Base-by-base conservation (phyloP, 1,140 invertebrate species). In the Tetramorium alpestre region DNA sequence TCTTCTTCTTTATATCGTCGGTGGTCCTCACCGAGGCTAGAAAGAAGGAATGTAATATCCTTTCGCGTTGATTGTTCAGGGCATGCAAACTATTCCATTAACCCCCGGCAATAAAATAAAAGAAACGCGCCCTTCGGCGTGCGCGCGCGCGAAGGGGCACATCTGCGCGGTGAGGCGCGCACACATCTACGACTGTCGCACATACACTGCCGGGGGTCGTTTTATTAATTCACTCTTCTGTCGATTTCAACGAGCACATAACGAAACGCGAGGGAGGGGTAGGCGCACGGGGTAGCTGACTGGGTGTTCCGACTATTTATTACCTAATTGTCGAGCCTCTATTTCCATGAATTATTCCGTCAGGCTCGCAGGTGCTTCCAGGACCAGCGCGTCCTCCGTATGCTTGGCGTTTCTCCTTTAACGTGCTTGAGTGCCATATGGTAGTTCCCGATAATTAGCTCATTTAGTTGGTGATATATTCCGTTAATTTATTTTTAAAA, bases 211-310 rank as follows among this genome's bases (percentile, higher is more conserved):
- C 85, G 87, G 90, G 93, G 93, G 93, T 91, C 85, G 87, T 93
- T 93, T 92, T 92, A 93, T 93, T 93, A 93, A 93, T 93, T 93
- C 91, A 92, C 91, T 93, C 87, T 87, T 89, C 78, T 76, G 78
- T 78, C 77, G 81, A 92, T 86, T 76, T 86, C 86, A 88, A 78
- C 87, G 81, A 85, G 65, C 65, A 60, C 85, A 58, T 77, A 62
- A 47, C 62, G 75, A 89, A 78, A 81, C 44, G 4, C 41, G 73
- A 91, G 22, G 44, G 51, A 54, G 62, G 3, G 54, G 18, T 56
- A 81, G 28, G 33, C 72, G 73, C 18, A 60, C 58, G 58, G 86
- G 62, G 77, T 70, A 67, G 47, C 60, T 41, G 38, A 2, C 60
- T 89, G 91, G 85, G 86, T 87, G 67, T 78, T 75, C 38, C 80